A percentile compares a stretch with the other conserved stretches of the same genome.
Conservation (phyloP, 64 coral and sea anemone genomes). For the Catalaphyllia jardinei region DNA sequence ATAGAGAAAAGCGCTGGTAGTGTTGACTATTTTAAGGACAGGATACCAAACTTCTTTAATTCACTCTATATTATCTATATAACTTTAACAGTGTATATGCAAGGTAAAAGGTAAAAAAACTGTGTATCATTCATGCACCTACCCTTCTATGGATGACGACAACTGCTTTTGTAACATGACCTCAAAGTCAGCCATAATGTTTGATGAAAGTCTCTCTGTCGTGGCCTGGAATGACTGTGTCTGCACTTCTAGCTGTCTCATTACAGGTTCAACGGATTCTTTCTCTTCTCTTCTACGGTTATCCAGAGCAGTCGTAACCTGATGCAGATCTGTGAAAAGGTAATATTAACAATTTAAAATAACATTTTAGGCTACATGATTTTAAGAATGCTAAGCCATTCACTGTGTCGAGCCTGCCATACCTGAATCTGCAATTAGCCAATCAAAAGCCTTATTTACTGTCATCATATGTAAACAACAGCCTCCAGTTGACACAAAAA, state of each 20-base stretch:
- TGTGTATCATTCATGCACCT: background rate
- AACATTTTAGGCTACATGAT: background rate
- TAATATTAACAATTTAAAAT: background rate
- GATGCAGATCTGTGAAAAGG: conserved; percentile 74
- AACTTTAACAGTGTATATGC: too few relatives aligned
- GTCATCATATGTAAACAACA: too few relatives aligned
- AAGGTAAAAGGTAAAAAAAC: background rate
- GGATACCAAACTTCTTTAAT: too few relatives aligned
- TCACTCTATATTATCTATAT: too few relatives aligned
- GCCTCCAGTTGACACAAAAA: too few relatives aligned
- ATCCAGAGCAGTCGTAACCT: conserved; percentile 68
- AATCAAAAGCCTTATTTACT: too few relatives aligned
- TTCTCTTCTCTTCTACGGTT: conserved; percentile 61
- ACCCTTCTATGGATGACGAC: conserved; percentile 80
- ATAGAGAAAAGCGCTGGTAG: too few relatives aligned
- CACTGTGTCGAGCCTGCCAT: too few relatives aligned
- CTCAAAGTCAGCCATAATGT: conserved; percentile 67
- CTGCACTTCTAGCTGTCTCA: conserved; percentile 83
- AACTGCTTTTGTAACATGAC: conserved; percentile 87
- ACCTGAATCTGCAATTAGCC: too few relatives aligned
- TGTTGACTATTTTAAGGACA: too few relatives aligned
- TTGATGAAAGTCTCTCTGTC: conserved; percentile 71
- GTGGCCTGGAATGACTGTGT: conserved; percentile 64
- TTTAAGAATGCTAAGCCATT: too few relatives aligned
- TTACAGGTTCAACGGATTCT: conserved; percentile 60